Evolutionary conservation across 2,888 invertebrate species (phyloP).

Genomic region (Macrosoma leucophasiata): DNA sequence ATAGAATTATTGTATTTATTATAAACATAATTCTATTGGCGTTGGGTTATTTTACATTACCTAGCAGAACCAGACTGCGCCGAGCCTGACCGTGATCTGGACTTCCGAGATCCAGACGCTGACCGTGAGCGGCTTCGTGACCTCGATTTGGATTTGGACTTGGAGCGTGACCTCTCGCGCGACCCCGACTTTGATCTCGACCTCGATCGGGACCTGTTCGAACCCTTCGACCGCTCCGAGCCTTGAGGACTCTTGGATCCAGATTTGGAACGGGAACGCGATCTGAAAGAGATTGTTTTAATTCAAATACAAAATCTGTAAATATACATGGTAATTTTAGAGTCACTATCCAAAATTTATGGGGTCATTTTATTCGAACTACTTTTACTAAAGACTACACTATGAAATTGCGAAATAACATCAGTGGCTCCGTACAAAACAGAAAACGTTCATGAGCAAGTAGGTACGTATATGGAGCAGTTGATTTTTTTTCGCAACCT

Average conservation of each 20-base stretch:
- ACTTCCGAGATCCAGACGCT: slow-evolving; percentile 48
- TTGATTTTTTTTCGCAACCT: too few relatives aligned
- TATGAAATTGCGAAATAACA: too few relatives aligned
- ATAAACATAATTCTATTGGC: neutral
- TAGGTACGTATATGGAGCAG: too few relatives aligned
- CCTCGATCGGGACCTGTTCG: slow-evolving; percentile 37
- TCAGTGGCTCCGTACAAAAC: too few relatives aligned
- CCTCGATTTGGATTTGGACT: slow-evolving; percentile 33
- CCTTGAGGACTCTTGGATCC: slow-evolving; percentile 56
- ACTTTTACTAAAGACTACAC: too few relatives aligned
- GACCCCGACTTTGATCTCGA: slow-evolving; percentile 34
- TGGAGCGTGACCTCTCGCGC: slow-evolving; percentile 34
- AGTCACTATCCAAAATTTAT: too few relatives aligned
- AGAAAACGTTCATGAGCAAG: too few relatives aligned
- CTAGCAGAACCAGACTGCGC: slow-evolving; percentile 44
- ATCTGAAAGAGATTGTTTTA: slow-evolving; percentile 39
- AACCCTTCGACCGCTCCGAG: slow-evolving; percentile 46
- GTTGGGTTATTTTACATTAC: slow-evolving; percentile 17
- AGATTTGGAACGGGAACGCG: slow-evolving; percentile 59
- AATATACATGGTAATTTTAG: too few relatives aligned
- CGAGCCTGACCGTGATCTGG: slow-evolving; percentile 47
- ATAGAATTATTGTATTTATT: too few relatives aligned
- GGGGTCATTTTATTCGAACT: too few relatives aligned
- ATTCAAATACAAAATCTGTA: too few relatives aligned
- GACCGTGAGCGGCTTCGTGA: slow-evolving; percentile 56